Evolutionary conservation across 1,140 invertebrate genomes (phyloP).

Genomic region (Solenopsis fugax): DNA sequence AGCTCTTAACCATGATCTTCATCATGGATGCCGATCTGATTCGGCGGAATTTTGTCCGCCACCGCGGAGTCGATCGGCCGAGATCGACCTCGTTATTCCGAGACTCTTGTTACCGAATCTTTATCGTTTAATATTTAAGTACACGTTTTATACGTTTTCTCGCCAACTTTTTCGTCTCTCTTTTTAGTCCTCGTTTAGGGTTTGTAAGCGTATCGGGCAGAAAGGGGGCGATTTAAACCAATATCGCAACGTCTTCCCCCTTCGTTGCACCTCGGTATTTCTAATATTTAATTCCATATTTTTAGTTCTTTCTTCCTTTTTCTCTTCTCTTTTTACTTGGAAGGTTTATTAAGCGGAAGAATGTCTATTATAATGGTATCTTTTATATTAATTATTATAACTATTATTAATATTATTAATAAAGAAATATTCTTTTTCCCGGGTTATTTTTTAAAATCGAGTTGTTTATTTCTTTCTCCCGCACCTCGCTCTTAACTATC

Average conservation of each 20-base stretch:
- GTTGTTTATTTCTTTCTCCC: slow-evolving; percentile 55
- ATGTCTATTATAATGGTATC: slow-evolving; percentile 62
- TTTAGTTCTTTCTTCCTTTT: slow-evolving; percentile 34
- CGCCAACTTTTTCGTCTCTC: slow-evolving; percentile 45
- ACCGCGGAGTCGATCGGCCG: slow-evolving; percentile 11
- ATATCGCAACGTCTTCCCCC: slow-evolving; percentile 31
- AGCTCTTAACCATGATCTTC: slow-evolving; percentile 48
- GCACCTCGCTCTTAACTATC: slow-evolving; percentile 6
- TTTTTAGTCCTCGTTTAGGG: slow-evolving; percentile 27
- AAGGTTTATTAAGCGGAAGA: slow-evolving; percentile 77
- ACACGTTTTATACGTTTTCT: slow-evolving; percentile 43
- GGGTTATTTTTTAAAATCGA: slow-evolving; percentile 83
- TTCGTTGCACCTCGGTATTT: slow-evolving; percentile 38
- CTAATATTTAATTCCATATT: slow-evolving; percentile 69
- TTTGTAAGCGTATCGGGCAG: slow-evolving; percentile 31
- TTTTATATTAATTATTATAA: slow-evolving; percentile 73
- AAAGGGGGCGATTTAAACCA: slow-evolving; percentile 10
- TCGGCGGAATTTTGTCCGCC: slow-evolving; percentile 13
- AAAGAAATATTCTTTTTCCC: slow-evolving; percentile 82
- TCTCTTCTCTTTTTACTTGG: slow-evolving; percentile 68
- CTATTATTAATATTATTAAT: slow-evolving; percentile 79
- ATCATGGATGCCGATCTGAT: slow-evolving; percentile 38
- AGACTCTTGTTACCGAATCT: slow-evolving; percentile 54
- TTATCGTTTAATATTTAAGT: slow-evolving; percentile 63
- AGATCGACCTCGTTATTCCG: slow-evolving; percentile 31